A percentile compares a stretch with the other conserved stretches of the same genome.
These are phyloP conservation scores for Spongilla lacustris DNA, from an alignment of 37 sponge, comb jelly and placozoan genomes.

Conservation along the genomic window DNA sequence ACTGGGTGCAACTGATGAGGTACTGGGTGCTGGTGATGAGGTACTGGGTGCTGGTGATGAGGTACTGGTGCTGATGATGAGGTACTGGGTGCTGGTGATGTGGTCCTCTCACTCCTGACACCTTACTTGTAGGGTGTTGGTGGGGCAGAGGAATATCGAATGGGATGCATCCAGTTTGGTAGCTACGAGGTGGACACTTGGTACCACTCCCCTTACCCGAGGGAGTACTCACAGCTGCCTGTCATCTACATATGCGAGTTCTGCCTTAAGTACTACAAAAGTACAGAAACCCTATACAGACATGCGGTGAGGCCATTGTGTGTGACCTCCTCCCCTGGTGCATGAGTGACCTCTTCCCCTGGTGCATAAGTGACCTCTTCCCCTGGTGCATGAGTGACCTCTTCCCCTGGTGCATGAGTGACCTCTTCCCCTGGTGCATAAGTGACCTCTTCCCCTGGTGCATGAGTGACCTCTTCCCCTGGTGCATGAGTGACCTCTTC, in stretches of 20 bases:
- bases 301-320: conserved; percentile 51
- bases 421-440: too few relatives aligned
- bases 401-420: too few relatives aligned
- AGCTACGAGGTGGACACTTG: conserved; percentile 73
- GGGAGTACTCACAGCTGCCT: conserved; percentile 66
- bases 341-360: too few relatives aligned
- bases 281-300: conserved; percentile 55
- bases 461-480: not conserved
- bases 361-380: too few relatives aligned
- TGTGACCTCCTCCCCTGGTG: too few relatives aligned
- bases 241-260: conserved; percentile 80
- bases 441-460: too few relatives aligned
- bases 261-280: conserved; percentile 86
- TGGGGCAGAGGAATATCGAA: conserved; percentile 19
- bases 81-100: not conserved
- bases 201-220: conserved; percentile 85
- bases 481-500: conserved; percentile 22
- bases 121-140: conserved; percentile 31
- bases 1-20: not conserved
- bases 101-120: too few relatives aligned
- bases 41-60: not conserved
- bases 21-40: not conserved
- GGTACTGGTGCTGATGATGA: not conserved
- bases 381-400: not conserved
- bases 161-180: conserved; percentile 63